Evolutionary conservation across 2,888 invertebrate genomes (phyloP).

Genomic region (Lepidocyrtinus sp.): DNA sequence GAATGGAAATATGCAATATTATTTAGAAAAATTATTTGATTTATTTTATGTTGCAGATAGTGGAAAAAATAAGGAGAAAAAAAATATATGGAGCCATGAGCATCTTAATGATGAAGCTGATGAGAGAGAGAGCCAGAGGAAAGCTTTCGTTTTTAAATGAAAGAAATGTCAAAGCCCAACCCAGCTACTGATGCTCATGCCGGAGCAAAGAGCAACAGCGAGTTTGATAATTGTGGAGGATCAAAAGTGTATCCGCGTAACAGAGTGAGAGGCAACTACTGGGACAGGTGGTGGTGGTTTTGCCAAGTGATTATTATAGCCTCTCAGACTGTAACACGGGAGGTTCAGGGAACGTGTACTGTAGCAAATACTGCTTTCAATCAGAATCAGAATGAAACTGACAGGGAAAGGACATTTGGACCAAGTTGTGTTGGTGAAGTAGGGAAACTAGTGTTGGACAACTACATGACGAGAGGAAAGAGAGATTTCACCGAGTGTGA

Average conservation of each 20-base stretch:
- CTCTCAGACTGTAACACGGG: conserved; percentile 1
- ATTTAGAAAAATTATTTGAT: no score
- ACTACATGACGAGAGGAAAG: conserved; percentile 17
- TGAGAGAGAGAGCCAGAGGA: conserved; percentile 42
- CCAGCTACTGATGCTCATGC: conserved; percentile 50
- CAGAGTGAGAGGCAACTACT: background rate
- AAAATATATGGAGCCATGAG: conserved; percentile 10
- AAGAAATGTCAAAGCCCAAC: conserved; percentile 58
- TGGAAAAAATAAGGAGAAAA: conserved; percentile 11
- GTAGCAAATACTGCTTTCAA: conserved; percentile 18
- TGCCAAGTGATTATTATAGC: background rate
- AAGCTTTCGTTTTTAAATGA: conserved; percentile 49
- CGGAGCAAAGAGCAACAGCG: conserved; percentile 49
- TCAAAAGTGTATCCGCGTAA: background rate
- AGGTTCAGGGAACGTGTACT: background rate
- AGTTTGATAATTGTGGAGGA: conserved; percentile 20
- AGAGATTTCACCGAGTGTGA: background rate
- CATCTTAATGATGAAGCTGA: conserved; percentile 18
- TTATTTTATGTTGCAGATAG: conserved; percentile 53
- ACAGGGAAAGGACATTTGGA: no score
- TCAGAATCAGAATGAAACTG: no score
- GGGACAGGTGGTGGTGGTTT: conserved; percentile 19
- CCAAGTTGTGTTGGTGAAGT: no score
- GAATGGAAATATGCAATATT: no score
- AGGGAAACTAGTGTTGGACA: background rate